phyloP scores from a whole-genome alignment of 2,888 invertebrate species.

The Coecobrya sp. region DNA sequence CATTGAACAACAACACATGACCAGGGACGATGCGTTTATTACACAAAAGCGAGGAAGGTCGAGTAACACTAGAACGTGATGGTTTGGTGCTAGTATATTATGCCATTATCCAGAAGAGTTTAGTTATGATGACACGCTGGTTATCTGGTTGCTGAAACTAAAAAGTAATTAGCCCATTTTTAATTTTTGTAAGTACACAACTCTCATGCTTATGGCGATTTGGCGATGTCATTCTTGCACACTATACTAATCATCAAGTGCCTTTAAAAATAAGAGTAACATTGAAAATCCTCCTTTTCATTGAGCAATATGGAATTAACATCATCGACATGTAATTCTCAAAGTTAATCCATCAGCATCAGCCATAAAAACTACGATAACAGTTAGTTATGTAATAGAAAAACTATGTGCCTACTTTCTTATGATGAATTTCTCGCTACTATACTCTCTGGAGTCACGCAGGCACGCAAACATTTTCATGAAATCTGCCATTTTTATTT shows the following conservation, averaged over 20 bases:
- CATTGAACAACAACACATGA: neutral
- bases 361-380: neutral
- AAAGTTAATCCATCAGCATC: neutral
- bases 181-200: neutral
- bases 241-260: neutral
- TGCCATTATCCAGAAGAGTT: neutral
- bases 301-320: neutral
- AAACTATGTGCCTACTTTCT: too few species aligned
- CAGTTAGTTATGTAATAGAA: too few species aligned
- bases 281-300: neutral
- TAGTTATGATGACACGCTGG: neutral
- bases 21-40: neutral
- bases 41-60: neutral
- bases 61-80: neutral
- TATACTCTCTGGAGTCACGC: neutral
- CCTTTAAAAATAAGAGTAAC: neutral
- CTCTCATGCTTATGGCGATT: neutral
- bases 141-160: neutral
- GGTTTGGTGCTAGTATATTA: too few species aligned
- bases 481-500: neutral
- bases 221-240: neutral
- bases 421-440: too few species aligned
- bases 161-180: neutral
- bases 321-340: neutral
- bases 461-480: neutral